A percentile compares a stretch with the other conserved stretches of the same genome.
Conservation (phyloP, 2,797 vertebrate species). For the Urocyon cinereoargenteus region DNA sequence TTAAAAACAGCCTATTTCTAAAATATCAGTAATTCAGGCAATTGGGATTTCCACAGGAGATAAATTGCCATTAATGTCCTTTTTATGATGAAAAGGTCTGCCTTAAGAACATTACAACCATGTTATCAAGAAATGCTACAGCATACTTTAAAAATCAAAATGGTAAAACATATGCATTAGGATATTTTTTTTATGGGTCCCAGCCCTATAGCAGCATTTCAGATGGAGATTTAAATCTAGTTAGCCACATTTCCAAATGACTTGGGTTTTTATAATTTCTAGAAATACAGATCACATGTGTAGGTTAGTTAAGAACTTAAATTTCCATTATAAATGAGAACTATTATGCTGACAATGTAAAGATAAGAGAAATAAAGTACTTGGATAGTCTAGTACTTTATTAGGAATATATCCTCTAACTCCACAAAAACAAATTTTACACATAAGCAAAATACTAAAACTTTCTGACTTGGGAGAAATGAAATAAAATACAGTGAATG, state of each 20-base stretch:
- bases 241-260: constrained; percentile 63
- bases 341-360: constrained; percentile 66
- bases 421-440: constrained; percentile 80
- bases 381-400: constrained; percentile 79
- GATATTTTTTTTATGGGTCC: constrained; percentile 81
- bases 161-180: constrained; percentile 71
- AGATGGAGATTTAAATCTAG: constrained; percentile 80
- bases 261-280: constrained; percentile 72
- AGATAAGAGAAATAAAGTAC: constrained; percentile 82
- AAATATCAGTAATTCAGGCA: constrained; percentile 81
- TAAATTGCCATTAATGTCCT: constrained; percentile 78
- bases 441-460: constrained; percentile 84
- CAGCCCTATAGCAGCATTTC: constrained; percentile 79
- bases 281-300: constrained; percentile 60
- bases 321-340: constrained; percentile 77
- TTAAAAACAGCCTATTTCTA: constrained; percentile 80
- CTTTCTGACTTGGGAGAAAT: constrained; percentile 83
- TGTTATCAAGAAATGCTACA: constrained; percentile 78
- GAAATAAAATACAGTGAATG: constrained; percentile 83
- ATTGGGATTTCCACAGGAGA: constrained; percentile 83
- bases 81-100: constrained; percentile 77
- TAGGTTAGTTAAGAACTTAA: constrained; percentile 73
- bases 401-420: constrained; percentile 78
- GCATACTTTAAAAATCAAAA: constrained; percentile 80
- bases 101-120: constrained; percentile 56